A percentile compares a stretch with the other conserved stretches of the same genome.
Conservation (phyloP, 2,113 vertebrate genomes). For the Centropristis striata region DNA sequence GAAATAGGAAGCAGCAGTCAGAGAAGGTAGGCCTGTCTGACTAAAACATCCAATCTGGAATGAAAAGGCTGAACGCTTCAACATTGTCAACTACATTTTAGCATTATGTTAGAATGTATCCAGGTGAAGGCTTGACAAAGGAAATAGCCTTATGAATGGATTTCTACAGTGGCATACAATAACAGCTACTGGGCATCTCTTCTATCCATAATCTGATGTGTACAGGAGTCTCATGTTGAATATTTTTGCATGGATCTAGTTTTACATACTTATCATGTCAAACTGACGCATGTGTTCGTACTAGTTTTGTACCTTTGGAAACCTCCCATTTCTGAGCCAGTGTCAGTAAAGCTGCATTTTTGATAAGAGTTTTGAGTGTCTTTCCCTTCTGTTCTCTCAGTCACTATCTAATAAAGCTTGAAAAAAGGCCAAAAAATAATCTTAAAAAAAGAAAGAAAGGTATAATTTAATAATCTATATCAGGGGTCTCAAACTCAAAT, state of each 20-base stretch:
- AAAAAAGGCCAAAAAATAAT: too few species aligned
- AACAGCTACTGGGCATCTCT: not conserved
- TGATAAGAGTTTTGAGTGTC: not conserved
- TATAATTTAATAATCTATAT: too few species aligned
- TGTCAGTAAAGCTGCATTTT: not conserved
- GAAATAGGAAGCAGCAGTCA: conserved; percentile 38
- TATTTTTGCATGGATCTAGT: not conserved
- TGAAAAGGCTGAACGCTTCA: not conserved
- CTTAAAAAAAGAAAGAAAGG: too few species aligned
- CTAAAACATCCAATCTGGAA: not conserved
- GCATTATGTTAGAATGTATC: not conserved
- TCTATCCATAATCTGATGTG: not conserved
- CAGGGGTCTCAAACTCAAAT: too few species aligned
- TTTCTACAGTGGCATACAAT: not conserved
- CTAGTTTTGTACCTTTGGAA: not conserved
- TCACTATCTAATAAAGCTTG: too few species aligned
- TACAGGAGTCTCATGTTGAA: not conserved
- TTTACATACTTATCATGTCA: not conserved
- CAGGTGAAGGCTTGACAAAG: not conserved
- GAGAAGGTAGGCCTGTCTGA: not conserved
- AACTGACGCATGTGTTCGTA: too few species aligned
- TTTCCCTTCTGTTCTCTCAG: not conserved
- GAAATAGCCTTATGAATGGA: not conserved
- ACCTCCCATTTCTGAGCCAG: not conserved
- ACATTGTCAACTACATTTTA: not conserved